These are phyloP conservation scores for Torymus texanus DNA, from an alignment of 2,888 invertebrate species.

Conservation along the genomic window DNA sequence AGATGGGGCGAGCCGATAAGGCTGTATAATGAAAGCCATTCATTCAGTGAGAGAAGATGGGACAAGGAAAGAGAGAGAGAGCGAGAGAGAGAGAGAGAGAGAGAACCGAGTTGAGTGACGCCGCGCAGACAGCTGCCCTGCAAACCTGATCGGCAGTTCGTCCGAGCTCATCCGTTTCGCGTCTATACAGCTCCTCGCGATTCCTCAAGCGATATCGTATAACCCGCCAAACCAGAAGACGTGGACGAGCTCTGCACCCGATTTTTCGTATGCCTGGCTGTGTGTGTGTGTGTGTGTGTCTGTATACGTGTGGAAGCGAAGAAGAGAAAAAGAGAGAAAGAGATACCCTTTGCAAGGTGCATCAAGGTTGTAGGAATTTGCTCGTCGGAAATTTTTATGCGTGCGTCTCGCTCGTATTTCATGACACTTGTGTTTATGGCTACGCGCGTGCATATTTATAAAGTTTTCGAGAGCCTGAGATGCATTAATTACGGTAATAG, in stretches of 20 bases:
- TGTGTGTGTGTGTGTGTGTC: too few relatives aligned
- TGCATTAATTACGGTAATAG: not conserved
- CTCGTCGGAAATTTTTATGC: not conserved
- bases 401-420: conserved; percentile 10
- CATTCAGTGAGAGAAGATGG: conserved; percentile 42
- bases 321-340: too few relatives aligned
- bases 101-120: conserved; percentile 69
- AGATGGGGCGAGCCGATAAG: conserved; percentile 9
- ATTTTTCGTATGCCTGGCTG: not conserved
- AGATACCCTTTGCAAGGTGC: too few relatives aligned
- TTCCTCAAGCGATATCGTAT: conserved; percentile 73
- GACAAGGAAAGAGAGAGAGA: not conserved
- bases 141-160: conserved; percentile 71
- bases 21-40: conserved; percentile 73
- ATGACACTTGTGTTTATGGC: not conserved
- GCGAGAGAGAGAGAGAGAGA: not conserved
- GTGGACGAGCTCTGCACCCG: not conserved
- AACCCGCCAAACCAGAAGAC: conserved; percentile 69
- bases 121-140: conserved; percentile 73
- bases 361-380: too few relatives aligned
- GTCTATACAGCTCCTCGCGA: conserved; percentile 64
- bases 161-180: conserved; percentile 57
- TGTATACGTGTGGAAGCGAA: too few relatives aligned
- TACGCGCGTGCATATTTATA: not conserved
- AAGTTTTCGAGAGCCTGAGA: not conserved